These are phyloP conservation scores for Philypnodon macrostomus DNA, from an alignment of 2,797 vertebrate species.

Conservation along the genomic window DNA sequence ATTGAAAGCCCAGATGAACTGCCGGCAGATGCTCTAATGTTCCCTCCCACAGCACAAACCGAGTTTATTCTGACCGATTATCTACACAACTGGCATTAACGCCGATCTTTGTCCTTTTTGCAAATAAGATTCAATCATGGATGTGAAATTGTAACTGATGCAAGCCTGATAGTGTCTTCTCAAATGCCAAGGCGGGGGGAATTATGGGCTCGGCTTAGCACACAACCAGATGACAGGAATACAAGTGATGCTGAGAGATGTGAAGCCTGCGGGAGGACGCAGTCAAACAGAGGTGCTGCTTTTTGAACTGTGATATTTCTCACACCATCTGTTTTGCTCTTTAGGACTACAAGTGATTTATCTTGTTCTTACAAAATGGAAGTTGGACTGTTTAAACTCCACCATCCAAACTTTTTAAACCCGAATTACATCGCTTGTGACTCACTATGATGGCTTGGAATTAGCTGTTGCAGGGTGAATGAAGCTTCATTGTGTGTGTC, in stretches of 20 bases:
- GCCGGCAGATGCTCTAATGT: background rate
- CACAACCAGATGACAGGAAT: constrained; percentile 29
- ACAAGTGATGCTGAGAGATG: constrained; percentile 28
- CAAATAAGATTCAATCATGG: constrained; percentile 34
- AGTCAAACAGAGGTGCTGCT: constrained; percentile 19
- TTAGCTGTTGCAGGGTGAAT: too few relatives aligned
- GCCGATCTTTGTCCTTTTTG: constrained; percentile 23
- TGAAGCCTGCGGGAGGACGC: constrained; percentile 12
- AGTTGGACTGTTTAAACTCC: too few relatives aligned
- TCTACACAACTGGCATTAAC: constrained; percentile 14
- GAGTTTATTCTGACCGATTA: constrained; percentile 24
- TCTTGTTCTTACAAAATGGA: too few relatives aligned
- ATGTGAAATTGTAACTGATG: constrained; percentile 41
- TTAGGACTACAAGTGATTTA: background rate
- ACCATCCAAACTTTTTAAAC: too few relatives aligned
- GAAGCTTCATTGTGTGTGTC: too few relatives aligned
- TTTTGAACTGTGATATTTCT: background rate
- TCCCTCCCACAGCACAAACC: background rate
- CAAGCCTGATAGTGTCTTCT: constrained; percentile 23
- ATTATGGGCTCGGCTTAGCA: constrained; percentile 36
- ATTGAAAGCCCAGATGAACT: constrained; percentile 15
- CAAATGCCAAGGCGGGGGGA: constrained; percentile 12
- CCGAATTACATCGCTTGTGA: too few relatives aligned
- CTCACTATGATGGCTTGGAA: too few relatives aligned
- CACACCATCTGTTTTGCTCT: background rate